A percentile compares a stretch with the other conserved stretches of the same genome.
Evolutionary conservation across 2,797 vertebrate genomes (phyloP).

Genomic region (Sebastiscus albofasciatus): DNA sequence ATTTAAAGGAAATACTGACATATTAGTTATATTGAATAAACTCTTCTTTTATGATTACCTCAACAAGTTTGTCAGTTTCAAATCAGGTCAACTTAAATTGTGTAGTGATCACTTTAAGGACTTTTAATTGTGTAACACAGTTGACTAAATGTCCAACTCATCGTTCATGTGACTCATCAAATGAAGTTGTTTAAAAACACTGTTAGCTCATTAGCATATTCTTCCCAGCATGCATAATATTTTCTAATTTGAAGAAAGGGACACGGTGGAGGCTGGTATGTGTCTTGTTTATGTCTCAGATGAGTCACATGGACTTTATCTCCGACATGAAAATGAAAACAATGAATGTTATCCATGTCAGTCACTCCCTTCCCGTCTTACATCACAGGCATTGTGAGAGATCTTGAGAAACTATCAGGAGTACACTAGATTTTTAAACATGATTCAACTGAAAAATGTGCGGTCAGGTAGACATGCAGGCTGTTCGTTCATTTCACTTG

Average conservation of each 20-base stretch:
- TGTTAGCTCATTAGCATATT: neutral
- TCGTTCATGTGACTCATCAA: neutral
- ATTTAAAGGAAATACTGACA: neutral
- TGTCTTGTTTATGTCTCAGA: neutral
- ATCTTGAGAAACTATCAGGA: too few relatives aligned
- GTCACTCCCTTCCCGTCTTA: neutral
- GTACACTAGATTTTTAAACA: too few relatives aligned
- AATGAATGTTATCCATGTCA: neutral
- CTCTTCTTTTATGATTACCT: neutral
- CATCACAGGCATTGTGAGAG: too few relatives aligned
- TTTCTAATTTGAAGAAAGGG: neutral
- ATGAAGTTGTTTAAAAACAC: neutral
- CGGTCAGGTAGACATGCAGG: rapidly evolving
- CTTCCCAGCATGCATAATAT: neutral
- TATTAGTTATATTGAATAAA: too few relatives aligned
- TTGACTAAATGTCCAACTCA: neutral
- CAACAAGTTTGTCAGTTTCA: neutral
- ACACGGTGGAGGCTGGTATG: neutral
- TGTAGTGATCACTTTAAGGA: neutral
- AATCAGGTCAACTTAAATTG: neutral
- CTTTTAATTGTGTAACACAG: neutral
- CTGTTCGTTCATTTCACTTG: too few relatives aligned
- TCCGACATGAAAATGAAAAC: neutral
- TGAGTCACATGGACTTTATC: neutral
- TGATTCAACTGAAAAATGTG: too few relatives aligned